phyloP scores from a whole-genome alignment of 2,888 invertebrate species.

The Limnephilus auricula region DNA sequence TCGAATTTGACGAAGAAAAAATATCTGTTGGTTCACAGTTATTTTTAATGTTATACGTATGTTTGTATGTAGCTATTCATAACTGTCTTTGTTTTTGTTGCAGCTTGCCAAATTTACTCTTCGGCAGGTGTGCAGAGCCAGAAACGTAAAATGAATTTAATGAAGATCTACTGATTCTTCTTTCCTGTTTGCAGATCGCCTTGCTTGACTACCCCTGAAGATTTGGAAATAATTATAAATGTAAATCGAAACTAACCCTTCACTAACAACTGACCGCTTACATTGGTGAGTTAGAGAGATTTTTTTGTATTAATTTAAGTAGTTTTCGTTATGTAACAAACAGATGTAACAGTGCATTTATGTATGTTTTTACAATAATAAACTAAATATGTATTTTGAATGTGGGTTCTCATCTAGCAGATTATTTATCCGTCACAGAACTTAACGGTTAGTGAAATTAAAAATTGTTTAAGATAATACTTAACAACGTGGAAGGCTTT shows the following conservation, averaged over 20 bases:
- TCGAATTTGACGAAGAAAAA: not conserved
- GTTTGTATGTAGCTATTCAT: not conserved
- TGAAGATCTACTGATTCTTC: not conserved
- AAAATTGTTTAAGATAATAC: not conserved
- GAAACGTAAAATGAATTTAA: not conserved
- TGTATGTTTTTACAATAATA: not conserved
- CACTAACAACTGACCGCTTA: not conserved
- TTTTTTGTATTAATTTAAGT: not conserved
- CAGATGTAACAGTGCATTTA: not conserved
- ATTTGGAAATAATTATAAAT: not conserved
- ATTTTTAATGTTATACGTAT: not conserved
- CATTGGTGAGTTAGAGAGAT: not conserved
- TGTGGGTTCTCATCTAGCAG: not conserved
- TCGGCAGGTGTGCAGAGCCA: not conserved
- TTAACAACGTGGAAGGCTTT: not conserved
- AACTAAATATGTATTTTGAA: not conserved
- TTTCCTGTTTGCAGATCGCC: not conserved
- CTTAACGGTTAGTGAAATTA: not conserved
- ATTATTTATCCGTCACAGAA: not conserved
- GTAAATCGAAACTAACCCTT: not conserved
- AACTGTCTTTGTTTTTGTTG: not conserved
- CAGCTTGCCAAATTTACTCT: not conserved
- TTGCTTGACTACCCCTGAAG: not conserved
- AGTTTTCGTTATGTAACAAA: not conserved
- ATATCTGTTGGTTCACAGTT: too few species aligned